Percentiles rank a stretch among this genome's conserved stretches.
These are phyloP conservation scores for Thaumatotibia leucotreta DNA, from an alignment of 1,140 invertebrate species.

Conservation along the genomic window DNA sequence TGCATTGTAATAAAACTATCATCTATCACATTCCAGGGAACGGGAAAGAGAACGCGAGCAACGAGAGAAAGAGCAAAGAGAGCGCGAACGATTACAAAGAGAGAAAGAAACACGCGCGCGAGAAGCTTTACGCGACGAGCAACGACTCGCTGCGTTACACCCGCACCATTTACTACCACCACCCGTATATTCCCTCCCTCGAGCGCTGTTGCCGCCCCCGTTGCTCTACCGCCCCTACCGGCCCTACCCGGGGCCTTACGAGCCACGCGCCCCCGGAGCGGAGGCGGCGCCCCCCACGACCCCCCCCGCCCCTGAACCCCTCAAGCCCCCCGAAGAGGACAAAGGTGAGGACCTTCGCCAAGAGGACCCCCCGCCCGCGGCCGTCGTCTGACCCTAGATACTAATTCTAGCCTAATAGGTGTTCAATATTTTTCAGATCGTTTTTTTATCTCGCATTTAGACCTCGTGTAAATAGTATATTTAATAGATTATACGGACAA, in stretches of 20 bases:
- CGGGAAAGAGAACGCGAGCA: constrained; percentile 48
- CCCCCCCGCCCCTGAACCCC: constrained; percentile 3
- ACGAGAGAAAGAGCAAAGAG: constrained; percentile 56
- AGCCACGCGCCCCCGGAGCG: constrained; percentile 17
- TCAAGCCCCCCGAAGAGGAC: neutral
- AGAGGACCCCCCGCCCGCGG: constrained; percentile 7
- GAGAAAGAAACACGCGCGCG: constrained; percentile 48
- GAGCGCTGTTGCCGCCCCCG: constrained; percentile 45
- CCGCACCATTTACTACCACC: constrained; percentile 41
- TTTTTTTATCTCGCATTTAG: constrained; percentile 49
- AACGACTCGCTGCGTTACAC: constrained; percentile 35
- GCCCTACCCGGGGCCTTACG: constrained; percentile 29
- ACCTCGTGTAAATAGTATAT: constrained; percentile 58
- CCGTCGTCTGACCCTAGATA: constrained; percentile 42
- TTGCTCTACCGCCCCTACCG: constrained; percentile 49
- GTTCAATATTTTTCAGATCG: constrained; percentile 66
- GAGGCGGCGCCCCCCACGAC: constrained; percentile 18
- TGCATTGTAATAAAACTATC: neutral
- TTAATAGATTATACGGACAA: constrained; percentile 69
- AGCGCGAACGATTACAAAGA: constrained; percentile 40
- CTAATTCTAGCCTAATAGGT: constrained; percentile 72
- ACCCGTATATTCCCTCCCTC: constrained; percentile 37
- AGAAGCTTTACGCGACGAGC: constrained; percentile 39
- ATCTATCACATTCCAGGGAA: constrained; percentile 38
- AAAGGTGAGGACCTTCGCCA: constrained; percentile 18